Conservation (phyloP, 2,797 vertebrate genomes). For the Anabas testudineus region DNA sequence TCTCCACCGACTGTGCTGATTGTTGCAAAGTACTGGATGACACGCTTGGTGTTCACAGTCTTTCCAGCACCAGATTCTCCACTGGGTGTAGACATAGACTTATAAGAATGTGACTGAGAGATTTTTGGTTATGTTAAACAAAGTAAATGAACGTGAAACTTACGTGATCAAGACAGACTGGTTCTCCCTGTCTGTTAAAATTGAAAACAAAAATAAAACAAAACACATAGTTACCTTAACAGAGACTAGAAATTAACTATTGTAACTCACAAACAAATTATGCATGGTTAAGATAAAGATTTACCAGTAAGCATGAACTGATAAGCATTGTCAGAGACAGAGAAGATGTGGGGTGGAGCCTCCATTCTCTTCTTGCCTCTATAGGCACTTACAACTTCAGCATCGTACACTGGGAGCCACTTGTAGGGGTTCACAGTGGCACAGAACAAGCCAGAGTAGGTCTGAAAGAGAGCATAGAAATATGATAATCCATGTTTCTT, state of each 20-base stretch:
- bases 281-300: not conserved
- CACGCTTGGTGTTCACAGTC: constrained; percentile 88
- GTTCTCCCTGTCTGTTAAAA: constrained; percentile 86
- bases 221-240: not conserved
- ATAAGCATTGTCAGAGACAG: constrained; percentile 92
- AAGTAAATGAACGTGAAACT: constrained; percentile 59
- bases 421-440: constrained; percentile 90
- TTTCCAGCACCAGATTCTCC: constrained; percentile 87
- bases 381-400: constrained; percentile 86
- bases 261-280: too few species aligned
- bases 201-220: constrained; percentile 19
- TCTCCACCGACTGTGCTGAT: constrained; percentile 74
- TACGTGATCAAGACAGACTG: constrained; percentile 91
- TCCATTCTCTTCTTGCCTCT: constrained; percentile 93
- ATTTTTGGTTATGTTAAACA: not conserved
- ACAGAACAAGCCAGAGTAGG: constrained; percentile 84
- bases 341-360: constrained; percentile 92
- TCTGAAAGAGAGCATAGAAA: constrained; percentile 68
- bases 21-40: constrained; percentile 86
- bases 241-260: too few species aligned
- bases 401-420: constrained; percentile 89
- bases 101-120: constrained; percentile 12
- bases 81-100: constrained; percentile 56
- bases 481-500: not conserved
- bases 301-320: constrained; percentile 84